Base-by-base conservation (phyloP, 2,888 invertebrate genomes). In the Bugulina stolonifera region DNA sequence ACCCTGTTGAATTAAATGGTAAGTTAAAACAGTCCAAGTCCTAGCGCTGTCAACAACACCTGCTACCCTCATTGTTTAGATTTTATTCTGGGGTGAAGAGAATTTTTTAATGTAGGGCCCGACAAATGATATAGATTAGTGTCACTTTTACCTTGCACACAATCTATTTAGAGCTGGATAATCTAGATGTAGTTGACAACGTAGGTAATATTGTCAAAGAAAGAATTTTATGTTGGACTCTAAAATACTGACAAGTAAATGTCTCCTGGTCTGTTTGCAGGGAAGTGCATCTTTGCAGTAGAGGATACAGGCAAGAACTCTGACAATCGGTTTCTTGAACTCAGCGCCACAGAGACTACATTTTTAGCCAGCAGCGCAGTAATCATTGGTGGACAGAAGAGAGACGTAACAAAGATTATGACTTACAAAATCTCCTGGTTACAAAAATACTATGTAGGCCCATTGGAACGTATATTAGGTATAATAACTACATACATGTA, bases 401-500 rank as follows among this genome's bases (percentile, higher is more conserved):
- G 23, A n/a, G n/a, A 25, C 5, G 57, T 57, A 5, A 25, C 57
- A 23, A 14, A n/a, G 5, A 57, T 57, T n/a, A 57, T 57, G 57
- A 5, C 23, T 5, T 57, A n/a, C 23, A 57, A 57, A 57, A 57
- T 18, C 5, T n/a, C n/a, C 14, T 57, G 57, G 57, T n/a, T 57
- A n/a, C 57, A 57, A 5, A 57, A 57, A 5, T n/a, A 57, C 57
- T 57, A 57, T 25, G n/a, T 57, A n/a, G 57, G 57, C 22, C 57
- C 57, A 5, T 25, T 57, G 22, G 57, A 57, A 25, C 14, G 57
- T n/a, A 5, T 57, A n/a, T 18, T 57, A 14, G 57, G 57, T 57
- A 57, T n/a, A n/a, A n/a, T n/a, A n/a, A n/a, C n/a, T n/a, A n/a
- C n/a, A n/a, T n/a, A n/a, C n/a, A n/a, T n/a, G n/a, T n/a, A n/a